These are phyloP conservation scores for Apostichopus leukothele DNA, from an alignment of 53 echinoderm and acorn worm species.

Conservation along the genomic window DNA sequence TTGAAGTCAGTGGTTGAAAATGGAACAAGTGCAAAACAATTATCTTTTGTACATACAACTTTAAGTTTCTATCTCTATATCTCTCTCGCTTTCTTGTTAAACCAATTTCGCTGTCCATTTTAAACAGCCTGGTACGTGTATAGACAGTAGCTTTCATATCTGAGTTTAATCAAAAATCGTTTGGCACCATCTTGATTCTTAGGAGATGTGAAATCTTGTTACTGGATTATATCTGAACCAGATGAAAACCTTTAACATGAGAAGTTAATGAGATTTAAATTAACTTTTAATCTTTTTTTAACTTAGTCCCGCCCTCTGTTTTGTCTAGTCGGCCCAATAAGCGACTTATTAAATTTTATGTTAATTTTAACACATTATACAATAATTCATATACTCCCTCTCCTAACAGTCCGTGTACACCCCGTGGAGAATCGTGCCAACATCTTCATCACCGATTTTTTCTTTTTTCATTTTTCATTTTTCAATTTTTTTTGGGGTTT, in stretches of 20 bases:
- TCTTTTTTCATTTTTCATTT: too few relatives aligned
- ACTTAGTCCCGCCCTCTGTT: neutral
- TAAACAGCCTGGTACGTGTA: too few relatives aligned
- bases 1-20: too few relatives aligned
- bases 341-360: neutral
- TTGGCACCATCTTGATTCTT: constrained; percentile 14
- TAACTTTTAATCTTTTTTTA: neutral
- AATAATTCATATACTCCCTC: neutral
- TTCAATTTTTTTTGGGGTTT: neutral
- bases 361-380: neutral
- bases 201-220: neutral
- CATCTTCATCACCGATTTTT: neutral
- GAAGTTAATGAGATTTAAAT: constrained; percentile 1
- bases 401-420: neutral
- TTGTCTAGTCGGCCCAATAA: neutral
- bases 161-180: neutral
- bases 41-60: too few relatives aligned
- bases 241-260: neutral
- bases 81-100: too few relatives aligned
- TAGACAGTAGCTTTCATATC: too few relatives aligned
- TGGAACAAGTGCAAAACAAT: too few relatives aligned
- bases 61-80: too few relatives aligned
- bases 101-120: too few relatives aligned
- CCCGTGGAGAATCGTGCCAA: constrained; percentile 1
- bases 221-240: neutral